These are phyloP conservation scores for Scaptomyza reducta DNA, from an alignment of 2,888 invertebrate species.

Conservation along the genomic window DNA sequence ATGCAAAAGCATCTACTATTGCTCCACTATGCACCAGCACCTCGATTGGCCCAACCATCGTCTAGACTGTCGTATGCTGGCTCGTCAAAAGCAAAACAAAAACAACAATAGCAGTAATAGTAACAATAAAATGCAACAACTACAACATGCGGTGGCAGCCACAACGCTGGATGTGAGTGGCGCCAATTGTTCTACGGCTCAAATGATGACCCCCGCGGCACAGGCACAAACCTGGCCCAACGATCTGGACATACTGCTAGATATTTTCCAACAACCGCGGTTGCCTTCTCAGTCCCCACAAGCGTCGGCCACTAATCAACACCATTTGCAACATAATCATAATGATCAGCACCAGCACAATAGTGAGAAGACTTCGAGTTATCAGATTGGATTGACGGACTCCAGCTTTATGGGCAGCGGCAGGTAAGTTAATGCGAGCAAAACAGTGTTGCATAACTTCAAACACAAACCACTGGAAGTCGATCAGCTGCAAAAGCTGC, in stretches of 20 bases:
- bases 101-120: constrained; percentile 55
- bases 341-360: constrained; percentile 55
- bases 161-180: constrained; percentile 62
- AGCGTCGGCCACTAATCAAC: constrained; percentile 13
- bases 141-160: constrained; percentile 71
- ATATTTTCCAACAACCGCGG: constrained; percentile 48
- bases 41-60: constrained; percentile 92
- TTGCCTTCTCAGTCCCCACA: constrained; percentile 25
- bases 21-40: constrained; percentile 91
- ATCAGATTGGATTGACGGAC: constrained; percentile 76
- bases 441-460: constrained; percentile 6
- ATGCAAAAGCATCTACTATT: constrained; percentile 91
- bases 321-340: constrained; percentile 24
- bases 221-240: constrained; percentile 63
- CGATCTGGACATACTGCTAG: constrained; percentile 59
- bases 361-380: constrained; percentile 78
- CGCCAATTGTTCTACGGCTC: constrained; percentile 62
- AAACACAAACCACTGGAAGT: not conserved
- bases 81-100: constrained; percentile 73
- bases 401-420: constrained; percentile 78
- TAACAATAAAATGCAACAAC: constrained; percentile 66
- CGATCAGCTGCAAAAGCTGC: constrained; percentile 4
- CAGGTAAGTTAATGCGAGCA: constrained; percentile 66
- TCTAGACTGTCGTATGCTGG: constrained; percentile 86
- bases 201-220: constrained; percentile 61